Percentiles rank a stretch among this genome's conserved stretches.
These are phyloP conservation scores for Atrichornis clamosus DNA, from an alignment of 2,113 vertebrate species.

Conservation along the genomic window DNA sequence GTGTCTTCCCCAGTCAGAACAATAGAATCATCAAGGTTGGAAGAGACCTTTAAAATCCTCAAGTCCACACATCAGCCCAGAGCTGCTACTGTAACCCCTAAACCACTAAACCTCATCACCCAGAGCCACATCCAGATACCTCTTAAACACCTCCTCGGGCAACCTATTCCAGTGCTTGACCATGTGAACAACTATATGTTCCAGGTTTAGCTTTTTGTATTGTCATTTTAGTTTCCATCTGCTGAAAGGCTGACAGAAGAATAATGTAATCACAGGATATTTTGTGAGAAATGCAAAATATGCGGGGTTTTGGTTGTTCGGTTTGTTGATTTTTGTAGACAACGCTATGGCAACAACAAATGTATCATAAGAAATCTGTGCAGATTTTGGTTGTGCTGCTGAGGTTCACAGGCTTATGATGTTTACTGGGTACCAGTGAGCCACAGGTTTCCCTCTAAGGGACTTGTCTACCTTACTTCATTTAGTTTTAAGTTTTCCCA, in stretches of 20 bases:
- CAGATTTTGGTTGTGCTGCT: neutral
- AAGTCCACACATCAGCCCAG: neutral
- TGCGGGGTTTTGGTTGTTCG: accelerated
- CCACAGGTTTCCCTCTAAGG: neutral
- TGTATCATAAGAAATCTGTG: neutral
- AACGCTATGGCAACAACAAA: neutral
- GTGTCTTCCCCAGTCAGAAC: neutral
- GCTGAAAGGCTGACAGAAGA: neutral
- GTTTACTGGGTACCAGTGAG: neutral
- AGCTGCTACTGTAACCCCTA: neutral
- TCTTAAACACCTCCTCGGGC: neutral
- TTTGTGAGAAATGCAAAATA: neutral
- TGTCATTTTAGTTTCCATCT: neutral
- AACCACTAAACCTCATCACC: neutral
- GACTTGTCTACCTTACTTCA: neutral
- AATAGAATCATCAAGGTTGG: neutral
- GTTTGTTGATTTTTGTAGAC: neutral
- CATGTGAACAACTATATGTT: neutral
- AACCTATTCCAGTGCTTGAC: neutral
- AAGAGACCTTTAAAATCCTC: neutral
- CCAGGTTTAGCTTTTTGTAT: neutral
- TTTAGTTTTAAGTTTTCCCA: neutral
- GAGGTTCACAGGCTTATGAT: neutral
- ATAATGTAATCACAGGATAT: neutral
- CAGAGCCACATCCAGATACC: neutral